These are phyloP conservation scores for Creontiades dilutus DNA, from an alignment of 2,888 invertebrate species.

Conservation along the genomic window DNA sequence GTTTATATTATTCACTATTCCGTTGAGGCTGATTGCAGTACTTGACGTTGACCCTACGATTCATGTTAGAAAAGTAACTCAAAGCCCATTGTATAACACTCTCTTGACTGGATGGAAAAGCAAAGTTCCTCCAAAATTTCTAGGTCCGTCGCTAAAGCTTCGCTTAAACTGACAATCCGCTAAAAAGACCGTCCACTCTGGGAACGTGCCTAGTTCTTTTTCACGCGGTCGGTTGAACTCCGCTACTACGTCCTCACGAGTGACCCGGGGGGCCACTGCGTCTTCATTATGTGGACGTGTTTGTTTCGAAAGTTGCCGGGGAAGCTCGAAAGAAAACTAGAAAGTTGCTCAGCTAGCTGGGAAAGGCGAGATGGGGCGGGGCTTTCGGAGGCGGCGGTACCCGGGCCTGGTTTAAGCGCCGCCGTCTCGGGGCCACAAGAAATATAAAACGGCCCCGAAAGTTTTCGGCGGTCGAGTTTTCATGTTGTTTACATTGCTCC, in stretches of 20 bases:
- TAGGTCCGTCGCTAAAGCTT: no score
- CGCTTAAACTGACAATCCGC: no score
- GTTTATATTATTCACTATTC: no score
- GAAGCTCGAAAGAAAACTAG: not conserved
- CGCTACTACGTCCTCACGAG: not conserved
- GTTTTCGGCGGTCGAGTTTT: conserved; percentile 18
- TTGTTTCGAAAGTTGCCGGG: conserved; percentile 12
- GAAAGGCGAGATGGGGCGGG: not conserved
- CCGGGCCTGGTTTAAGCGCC: not conserved
- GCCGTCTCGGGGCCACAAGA: not conserved
- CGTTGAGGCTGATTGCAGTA: no score
- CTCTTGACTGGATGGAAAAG: no score
- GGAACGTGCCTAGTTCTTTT: not conserved
- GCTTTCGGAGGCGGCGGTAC: not conserved
- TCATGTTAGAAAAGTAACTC: no score
- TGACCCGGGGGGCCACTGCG: not conserved
- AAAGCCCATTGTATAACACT: no score
- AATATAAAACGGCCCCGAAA: not conserved
- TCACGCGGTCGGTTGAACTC: conserved; percentile 10
- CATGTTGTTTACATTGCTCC: not conserved
- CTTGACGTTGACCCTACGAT: no score
- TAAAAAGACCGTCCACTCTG: not conserved
- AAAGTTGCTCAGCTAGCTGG: not conserved
- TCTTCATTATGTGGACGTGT: conserved; percentile 26
- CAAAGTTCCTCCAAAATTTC: no score